phyloP scores from a whole-genome alignment of 2,888 invertebrate species.

The Neuroscelio doddi region DNA sequence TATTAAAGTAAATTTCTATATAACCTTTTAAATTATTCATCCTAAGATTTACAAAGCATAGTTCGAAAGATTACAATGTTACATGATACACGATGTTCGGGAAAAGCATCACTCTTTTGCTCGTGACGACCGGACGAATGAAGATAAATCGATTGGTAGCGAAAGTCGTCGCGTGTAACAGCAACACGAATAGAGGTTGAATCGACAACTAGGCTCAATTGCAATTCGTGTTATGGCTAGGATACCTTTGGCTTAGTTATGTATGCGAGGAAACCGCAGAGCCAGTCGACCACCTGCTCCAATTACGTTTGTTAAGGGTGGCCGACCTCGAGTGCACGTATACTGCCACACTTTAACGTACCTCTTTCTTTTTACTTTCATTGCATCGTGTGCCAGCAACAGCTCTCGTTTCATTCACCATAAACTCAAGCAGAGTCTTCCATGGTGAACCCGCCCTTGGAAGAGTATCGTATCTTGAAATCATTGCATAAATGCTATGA shows the following conservation, averaged over 20 bases:
- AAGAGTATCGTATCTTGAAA: no score
- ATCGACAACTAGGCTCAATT: constrained; percentile 14
- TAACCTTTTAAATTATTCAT: no score
- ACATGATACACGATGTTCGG: no score
- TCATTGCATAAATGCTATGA: no score
- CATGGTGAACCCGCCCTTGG: no score
- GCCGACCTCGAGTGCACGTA: constrained; percentile 48
- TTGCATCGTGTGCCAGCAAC: no score
- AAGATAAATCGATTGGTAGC: constrained; percentile 5
- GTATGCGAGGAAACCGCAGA: constrained; percentile 61
- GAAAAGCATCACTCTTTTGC: neutral
- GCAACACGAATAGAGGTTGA: neutral
- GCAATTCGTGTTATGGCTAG: constrained; percentile 23
- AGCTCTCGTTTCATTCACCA: no score
- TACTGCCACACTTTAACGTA: no score
- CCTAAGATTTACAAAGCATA: no score
- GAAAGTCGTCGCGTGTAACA: constrained; percentile 6
- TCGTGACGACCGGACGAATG: neutral
- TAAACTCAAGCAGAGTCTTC: no score
- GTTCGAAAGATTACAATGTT: no score
- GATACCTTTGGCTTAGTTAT: constrained; percentile 61
- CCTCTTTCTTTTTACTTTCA: constrained; percentile 30
- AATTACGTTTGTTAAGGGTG: constrained; percentile 65
- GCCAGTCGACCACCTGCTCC: constrained; percentile 65
- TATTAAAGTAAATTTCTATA: no score